Evolutionary conservation across 1,140 invertebrate genomes (phyloP), one percentile per base, ranked within the genome.

Genomic region (Drosophila miranda): DNA sequence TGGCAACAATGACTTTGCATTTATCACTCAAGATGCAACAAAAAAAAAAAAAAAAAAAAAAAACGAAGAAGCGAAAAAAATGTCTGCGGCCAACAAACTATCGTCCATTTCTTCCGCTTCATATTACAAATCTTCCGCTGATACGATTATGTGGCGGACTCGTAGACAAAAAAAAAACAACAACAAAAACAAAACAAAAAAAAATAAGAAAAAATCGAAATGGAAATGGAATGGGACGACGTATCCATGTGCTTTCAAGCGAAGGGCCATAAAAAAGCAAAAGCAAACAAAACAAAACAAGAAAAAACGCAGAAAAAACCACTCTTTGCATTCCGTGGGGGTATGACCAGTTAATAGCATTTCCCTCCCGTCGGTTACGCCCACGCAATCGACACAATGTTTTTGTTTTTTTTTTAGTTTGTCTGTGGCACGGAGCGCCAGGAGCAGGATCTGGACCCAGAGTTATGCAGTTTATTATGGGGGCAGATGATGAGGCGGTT

Each of bases 331-430:
- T 68, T 68, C 64, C 62, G 64, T 56, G 64, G 64, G 64, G 62
- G 50, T 68, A 68, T 68, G 64, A 56, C 50, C 66, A 68, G 66
- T 69, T 69, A 67, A 69, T 69, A 56, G 66, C 63, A 49, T 68
- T 68, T 69, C 38, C 66, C 44, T 26, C 26, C 52, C 44, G 9
- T 3, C 5, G 16, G 63, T 56, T 34, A 69, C 66, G 66, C 66
- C 66, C 66, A 69, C 44, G 66, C 66, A 69, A 69, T 69, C 64
- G 64, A 56, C 64, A 55, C 49, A 55, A 48, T 46, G 50, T 67
- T 28, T 66, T 68, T 66, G 28, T 41, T 68, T 68, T 50, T 16
- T 0, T 16, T 50, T 43, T 50, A 13, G 44, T 41, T 59, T 59
- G 19, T 66, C 7, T 50, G 21, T 3, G 11, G 11, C 30, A 34